phyloP scores from a whole-genome alignment of 1,140 invertebrate species.

The Ptiloglossa arizonensis region DNA sequence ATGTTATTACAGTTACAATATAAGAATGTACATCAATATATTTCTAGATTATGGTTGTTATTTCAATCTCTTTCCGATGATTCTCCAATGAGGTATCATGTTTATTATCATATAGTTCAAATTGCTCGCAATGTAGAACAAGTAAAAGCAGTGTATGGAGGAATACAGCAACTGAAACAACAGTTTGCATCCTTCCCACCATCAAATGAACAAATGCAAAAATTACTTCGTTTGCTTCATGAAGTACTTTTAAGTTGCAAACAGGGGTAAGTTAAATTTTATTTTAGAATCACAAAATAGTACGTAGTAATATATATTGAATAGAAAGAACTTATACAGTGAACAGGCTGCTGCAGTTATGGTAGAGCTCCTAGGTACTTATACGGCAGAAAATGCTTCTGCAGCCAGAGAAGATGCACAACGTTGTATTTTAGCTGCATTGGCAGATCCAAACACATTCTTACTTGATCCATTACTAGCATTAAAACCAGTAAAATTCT shows the following conservation, averaged over 20 bases:
- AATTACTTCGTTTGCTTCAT: slow-evolving; percentile 93
- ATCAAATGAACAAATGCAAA: slow-evolving; percentile 95
- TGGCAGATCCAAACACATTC: slow-evolving; percentile 97
- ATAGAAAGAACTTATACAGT: slow-evolving; percentile 79
- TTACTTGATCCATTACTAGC: slow-evolving; percentile 95
- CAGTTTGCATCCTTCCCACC: slow-evolving; percentile 92
- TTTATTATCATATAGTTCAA: slow-evolving; percentile 95
- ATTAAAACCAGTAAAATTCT: slow-evolving; percentile 96
- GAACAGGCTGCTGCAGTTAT: slow-evolving; percentile 97
- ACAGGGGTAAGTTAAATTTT: slow-evolving; percentile 82
- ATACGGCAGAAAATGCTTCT: slow-evolving; percentile 97
- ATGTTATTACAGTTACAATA: not conserved
- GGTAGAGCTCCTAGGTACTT: slow-evolving; percentile 97
- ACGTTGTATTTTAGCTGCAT: slow-evolving; percentile 96
- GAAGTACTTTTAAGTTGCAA: slow-evolving; percentile 90
- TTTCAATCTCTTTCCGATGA: slow-evolving; percentile 94
- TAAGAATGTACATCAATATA: slow-evolving; percentile 2
- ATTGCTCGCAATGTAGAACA: slow-evolving; percentile 93
- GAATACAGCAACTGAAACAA: slow-evolving; percentile 90
- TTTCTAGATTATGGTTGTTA: slow-evolving; percentile 89
- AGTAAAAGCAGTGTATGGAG: slow-evolving; percentile 90
- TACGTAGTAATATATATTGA: not conserved
- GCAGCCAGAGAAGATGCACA: slow-evolving; percentile 98
- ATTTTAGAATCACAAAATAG: not conserved
- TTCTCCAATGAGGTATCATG: slow-evolving; percentile 93